Conservation (phyloP, 2,888 invertebrate genomes). For the Dryococelus australis region DNA sequence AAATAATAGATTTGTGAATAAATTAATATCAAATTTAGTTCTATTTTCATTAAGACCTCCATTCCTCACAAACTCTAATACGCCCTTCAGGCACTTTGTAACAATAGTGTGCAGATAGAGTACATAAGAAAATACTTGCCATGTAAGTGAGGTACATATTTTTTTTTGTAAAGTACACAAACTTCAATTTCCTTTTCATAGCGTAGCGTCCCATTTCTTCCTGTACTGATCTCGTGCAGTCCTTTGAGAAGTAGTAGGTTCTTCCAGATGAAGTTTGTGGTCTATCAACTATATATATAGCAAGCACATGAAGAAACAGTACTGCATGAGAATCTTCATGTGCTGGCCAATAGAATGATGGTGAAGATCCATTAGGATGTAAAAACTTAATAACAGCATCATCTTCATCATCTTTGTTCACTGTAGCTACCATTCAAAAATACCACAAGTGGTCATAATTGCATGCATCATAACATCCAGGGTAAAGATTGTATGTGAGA, state of each 20-base stretch:
- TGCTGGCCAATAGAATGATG: not conserved
- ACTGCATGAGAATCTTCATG: not conserved
- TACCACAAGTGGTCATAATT: conserved; percentile 8
- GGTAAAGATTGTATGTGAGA: conserved; percentile 2
- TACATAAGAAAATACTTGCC: not conserved
- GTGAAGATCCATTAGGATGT: conserved; percentile 11
- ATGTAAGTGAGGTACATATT: not conserved
- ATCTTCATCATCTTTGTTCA: not conserved
- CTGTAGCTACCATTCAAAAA: not conserved
- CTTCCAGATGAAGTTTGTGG: conserved; percentile 12
- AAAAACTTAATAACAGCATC: conserved; percentile 16
- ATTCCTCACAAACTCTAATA: too few species aligned
- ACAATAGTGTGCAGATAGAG: too few species aligned
- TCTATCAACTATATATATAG: not conserved
- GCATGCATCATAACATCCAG: not conserved
- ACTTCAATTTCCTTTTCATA: too few species aligned
- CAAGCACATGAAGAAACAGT: not conserved
- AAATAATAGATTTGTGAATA: too few species aligned
- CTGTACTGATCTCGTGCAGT: too few species aligned
- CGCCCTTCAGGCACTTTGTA: too few species aligned
- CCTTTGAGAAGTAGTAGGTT: too few species aligned
- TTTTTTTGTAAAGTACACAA: not conserved
- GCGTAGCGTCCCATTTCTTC: too few species aligned
- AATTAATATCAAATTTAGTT: too few species aligned
- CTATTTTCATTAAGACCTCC: too few species aligned